Evolutionary conservation across 2,113 vertebrate species (phyloP).

Genomic region (Amphilophus citrinellus): DNA sequence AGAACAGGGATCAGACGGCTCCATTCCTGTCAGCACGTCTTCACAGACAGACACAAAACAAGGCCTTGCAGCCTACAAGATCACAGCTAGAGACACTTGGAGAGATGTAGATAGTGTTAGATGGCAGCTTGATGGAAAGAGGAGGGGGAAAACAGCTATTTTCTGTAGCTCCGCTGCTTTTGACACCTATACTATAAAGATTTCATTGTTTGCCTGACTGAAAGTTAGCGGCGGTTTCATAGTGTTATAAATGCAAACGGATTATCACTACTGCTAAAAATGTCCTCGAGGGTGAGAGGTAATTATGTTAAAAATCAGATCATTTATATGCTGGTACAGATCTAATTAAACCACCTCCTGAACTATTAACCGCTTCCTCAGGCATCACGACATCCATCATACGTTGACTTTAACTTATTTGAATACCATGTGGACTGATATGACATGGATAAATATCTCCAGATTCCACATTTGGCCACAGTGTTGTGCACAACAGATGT

Average conservation of each 20-base stretch:
- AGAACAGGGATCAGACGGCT: constrained; percentile 38
- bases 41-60: constrained; percentile 36
- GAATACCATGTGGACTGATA: background rate
- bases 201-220: constrained; percentile 15
- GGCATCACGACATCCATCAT: constrained; percentile 31
- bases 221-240: constrained; percentile 18
- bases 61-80: constrained; percentile 20
- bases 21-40: constrained; percentile 45
- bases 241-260: constrained; percentile 23
- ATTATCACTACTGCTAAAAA: constrained; percentile 35
- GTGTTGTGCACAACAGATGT: constrained; percentile 51
- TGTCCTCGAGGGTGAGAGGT: constrained; percentile 43
- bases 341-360: constrained; percentile 52
- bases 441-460: constrained; percentile 5
- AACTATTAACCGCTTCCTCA: constrained; percentile 10
- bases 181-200: constrained; percentile 37
- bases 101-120: constrained; percentile 34
- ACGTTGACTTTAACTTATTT: constrained; percentile 9
- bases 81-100: constrained; percentile 17
- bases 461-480: background rate
- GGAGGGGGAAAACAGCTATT: constrained; percentile 24
- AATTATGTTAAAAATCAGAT: constrained; percentile 47
- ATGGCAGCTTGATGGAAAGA: constrained; percentile 30
- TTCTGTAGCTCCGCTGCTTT: constrained; percentile 32
- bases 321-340: constrained; percentile 17